Evolutionary conservation across 2,797 vertebrate genomes (phyloP).

Genomic region (Esox masquinongy): DNA sequence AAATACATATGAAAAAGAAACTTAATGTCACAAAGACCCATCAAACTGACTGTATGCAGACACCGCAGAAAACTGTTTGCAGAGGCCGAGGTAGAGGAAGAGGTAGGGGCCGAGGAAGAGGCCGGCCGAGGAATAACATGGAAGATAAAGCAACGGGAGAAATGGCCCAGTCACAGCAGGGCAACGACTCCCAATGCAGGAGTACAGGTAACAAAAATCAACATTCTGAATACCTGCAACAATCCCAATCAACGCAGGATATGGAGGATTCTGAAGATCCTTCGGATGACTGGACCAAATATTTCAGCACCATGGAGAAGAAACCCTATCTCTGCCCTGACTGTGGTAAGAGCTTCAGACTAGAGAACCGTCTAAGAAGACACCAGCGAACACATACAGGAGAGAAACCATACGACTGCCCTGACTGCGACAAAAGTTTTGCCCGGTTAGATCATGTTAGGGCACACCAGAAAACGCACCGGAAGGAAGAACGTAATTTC

Average conservation of each 20-base stretch:
- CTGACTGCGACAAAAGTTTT: not conserved
- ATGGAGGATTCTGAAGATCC: not conserved
- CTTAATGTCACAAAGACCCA: not conserved
- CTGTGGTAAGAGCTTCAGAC: not conserved
- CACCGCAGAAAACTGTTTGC: not conserved
- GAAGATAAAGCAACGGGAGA: not conserved
- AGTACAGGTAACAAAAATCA: not conserved
- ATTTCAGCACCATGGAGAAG: not conserved
- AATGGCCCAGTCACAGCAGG: not conserved
- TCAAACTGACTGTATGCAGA: not conserved
- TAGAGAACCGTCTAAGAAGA: not conserved
- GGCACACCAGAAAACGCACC: not conserved
- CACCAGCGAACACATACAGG: slow-evolving; percentile 1
- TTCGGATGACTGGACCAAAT: not conserved
- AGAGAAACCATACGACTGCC: not conserved
- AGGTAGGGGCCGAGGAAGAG: too few relatives aligned
- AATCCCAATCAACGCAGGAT: not conserved
- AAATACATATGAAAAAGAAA: not conserved
- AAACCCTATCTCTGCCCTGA: not conserved
- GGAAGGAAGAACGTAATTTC: not conserved
- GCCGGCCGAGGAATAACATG: not conserved
- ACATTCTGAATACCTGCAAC: not conserved
- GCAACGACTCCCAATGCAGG: not conserved
- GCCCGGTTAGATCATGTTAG: not conserved
- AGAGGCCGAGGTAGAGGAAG: not conserved